Evolutionary conservation across 2,797 vertebrate genomes (phyloP), one percentile per base, ranked within the genome.

Genomic region (Mallotus villosus): DNA sequence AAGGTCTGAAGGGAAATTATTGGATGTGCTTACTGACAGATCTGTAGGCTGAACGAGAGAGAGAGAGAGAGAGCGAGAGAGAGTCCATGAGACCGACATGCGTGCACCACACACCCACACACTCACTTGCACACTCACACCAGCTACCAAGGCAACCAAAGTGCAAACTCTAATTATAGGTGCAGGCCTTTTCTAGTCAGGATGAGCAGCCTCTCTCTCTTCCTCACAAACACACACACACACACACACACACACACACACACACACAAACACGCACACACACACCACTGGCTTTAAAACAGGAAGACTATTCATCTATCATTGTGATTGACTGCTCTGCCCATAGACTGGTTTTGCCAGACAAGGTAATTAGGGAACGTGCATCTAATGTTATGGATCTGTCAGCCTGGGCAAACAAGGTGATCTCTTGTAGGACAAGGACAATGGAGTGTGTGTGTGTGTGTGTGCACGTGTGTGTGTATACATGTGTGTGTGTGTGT

Each of bases 151-250:
- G 85, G 88, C 84, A 90, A 90, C 87, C 76, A 77, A 86, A 88
- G 83, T 81, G 86, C 77, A 82, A 74, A 79, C 74, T 82, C 86
- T 89, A 89, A 89, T 89, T 88, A 91, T 89, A 88, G 87, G 81
- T 75, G 71, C 75, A 76, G 79, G 51, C 51, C 51, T 55, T 55
- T 55, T 55, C 51, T 55, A n/a, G 51, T 17, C 14, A n/a, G 51
- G 51, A 55, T 55, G 4, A 32, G 29, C 29, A 32, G 29, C 29
- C 29, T 32, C 29, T 32, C 29, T 32, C 51, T n/a, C 29, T 29
- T 29, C 29, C 29, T 29, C 29, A 4, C 29, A 29, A 2, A 29
- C 29, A 29, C 29, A 29, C 29, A 29, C 29, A 29, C 29, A 29
- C 29, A 29, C 29, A 29, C 29, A 29, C 29, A 29, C 29, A 29